Conservation (phyloP, 2,797 vertebrate species). For the Chelmon rostratus region DNA sequence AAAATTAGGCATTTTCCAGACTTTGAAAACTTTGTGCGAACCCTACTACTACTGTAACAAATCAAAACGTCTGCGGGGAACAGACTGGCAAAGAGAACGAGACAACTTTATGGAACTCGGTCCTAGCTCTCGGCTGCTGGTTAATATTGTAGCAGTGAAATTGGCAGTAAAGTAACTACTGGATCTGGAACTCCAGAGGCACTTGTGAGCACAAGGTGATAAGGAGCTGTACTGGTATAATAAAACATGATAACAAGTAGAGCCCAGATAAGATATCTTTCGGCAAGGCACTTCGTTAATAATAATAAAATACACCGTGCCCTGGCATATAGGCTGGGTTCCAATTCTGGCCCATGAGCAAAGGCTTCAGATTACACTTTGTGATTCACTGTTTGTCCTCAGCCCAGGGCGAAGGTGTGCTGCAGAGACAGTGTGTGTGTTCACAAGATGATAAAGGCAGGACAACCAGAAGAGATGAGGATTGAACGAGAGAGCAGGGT, state of each 20-base stretch:
- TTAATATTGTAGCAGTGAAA: neutral
- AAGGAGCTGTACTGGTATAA: conserved; percentile 39
- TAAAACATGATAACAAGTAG: conserved; percentile 28
- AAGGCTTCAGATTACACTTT: conserved; percentile 19
- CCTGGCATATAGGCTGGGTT: neutral
- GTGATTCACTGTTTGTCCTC: neutral
- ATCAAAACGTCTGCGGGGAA: neutral
- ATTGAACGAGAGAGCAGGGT: neutral
- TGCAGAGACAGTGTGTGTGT: neutral
- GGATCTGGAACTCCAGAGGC: conserved; percentile 10
- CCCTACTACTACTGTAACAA: neutral
- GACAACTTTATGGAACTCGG: neutral
- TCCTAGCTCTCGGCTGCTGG: conserved; percentile 4
- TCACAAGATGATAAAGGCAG: neutral
- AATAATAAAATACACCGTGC: conserved; percentile 23
- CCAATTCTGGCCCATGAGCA: conserved; percentile 19
- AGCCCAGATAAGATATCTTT: conserved; percentile 45
- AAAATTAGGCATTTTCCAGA: no score
- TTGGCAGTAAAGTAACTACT: neutral
- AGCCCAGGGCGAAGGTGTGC: neutral
- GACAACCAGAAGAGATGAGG: conserved; percentile 28
- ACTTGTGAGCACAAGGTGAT: conserved; percentile 30
- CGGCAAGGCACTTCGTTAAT: conserved; percentile 26
- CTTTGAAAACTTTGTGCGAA: no score
- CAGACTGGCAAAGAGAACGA: conserved; percentile 1